Evolutionary conservation across 2,888 invertebrate species (phyloP).

Genomic region (Idaea biselata): DNA sequence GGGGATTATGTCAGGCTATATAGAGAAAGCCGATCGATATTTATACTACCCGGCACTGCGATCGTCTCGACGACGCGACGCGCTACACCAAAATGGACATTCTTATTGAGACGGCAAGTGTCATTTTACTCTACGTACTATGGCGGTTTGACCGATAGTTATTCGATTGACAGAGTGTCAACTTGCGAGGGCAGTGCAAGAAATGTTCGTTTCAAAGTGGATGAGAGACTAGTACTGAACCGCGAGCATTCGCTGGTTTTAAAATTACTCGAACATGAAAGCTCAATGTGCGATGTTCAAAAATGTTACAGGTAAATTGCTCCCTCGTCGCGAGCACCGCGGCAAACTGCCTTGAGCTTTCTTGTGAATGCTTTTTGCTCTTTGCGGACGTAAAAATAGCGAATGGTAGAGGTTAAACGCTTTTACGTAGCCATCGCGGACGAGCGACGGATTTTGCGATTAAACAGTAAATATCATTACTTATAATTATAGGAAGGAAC

Average conservation of each 20-base stretch:
- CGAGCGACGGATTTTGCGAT: background rate
- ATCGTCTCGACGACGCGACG: constrained; percentile 10
- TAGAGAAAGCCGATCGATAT: constrained; percentile 33
- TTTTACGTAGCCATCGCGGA: background rate
- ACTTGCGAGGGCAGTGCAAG: constrained; percentile 22
- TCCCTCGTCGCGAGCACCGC: too few species aligned
- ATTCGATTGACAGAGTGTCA: constrained; percentile 23
- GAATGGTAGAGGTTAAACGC: too few species aligned
- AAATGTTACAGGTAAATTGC: too few species aligned
- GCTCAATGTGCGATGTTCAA: too few species aligned
- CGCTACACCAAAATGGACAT: constrained; percentile 19
- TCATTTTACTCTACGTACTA: constrained; percentile 20
- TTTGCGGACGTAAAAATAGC: too few species aligned
- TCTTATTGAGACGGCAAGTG: constrained; percentile 14
- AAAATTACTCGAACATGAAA: too few species aligned
- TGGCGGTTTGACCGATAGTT: constrained; percentile 27
- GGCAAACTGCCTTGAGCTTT: too few species aligned
- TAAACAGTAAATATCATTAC: background rate
- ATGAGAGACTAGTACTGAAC: too few species aligned
- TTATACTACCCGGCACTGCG: constrained; percentile 29
- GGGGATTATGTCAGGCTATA: constrained; percentile 33
- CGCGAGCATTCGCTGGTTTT: too few species aligned
- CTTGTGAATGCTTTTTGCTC: too few species aligned
- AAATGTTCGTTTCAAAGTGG: constrained; percentile 10
- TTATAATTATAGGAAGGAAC: background rate